phyloP scores from a whole-genome alignment of 2,113 vertebrate species.

The Oostethus manadensis region DNA sequence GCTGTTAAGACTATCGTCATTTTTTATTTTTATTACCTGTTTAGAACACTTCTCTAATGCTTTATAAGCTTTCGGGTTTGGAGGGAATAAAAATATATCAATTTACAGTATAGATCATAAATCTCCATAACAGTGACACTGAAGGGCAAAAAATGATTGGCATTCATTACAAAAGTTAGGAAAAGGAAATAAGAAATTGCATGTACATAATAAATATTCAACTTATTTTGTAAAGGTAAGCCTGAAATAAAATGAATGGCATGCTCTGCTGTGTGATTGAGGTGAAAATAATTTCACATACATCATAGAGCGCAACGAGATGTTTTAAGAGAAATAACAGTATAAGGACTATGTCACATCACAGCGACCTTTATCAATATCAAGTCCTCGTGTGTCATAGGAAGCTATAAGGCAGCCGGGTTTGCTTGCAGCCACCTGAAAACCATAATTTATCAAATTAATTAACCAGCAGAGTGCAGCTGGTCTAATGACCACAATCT shows the following conservation, averaged over 20 bases:
- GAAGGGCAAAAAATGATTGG: background rate
- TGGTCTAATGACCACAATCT: too few relatives aligned
- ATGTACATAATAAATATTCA: background rate
- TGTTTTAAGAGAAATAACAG: conserved; percentile 15
- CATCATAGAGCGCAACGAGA: background rate
- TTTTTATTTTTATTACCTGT: conserved; percentile 24
- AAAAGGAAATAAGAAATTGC: background rate
- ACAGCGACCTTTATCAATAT: conserved; percentile 8
- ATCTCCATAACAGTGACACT: background rate
- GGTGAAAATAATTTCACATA: background rate
- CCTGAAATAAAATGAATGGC: too few relatives aligned
- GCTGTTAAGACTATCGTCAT: conserved; percentile 29
- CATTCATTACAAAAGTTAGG: background rate
- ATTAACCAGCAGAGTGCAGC: too few relatives aligned
- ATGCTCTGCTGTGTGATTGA: background rate
- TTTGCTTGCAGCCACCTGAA: background rate
- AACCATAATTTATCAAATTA: background rate
- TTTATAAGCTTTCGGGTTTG: conserved; percentile 7
- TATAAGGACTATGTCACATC: background rate
- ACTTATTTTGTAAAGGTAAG: background rate
- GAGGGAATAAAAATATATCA: background rate
- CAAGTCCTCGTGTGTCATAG: background rate
- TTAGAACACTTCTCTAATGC: conserved; percentile 33
- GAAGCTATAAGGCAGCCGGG: background rate
- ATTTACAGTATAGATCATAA: background rate